Conservation (phyloP, 2,797 vertebrate genomes). For the Melanotaenia maccullochi region DNA sequence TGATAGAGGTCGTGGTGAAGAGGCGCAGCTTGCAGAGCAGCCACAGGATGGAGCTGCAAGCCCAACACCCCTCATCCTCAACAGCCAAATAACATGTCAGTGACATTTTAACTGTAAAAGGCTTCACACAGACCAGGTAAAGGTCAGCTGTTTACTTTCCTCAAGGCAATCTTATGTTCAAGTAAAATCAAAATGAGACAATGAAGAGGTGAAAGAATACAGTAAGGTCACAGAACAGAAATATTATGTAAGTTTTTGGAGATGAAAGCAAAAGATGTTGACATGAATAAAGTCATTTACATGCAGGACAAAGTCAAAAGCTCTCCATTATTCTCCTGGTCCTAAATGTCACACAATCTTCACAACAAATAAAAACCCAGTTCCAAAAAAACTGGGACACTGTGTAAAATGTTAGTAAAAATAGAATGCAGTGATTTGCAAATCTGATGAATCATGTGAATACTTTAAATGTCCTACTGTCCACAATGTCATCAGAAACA, state of each 20-base stretch:
- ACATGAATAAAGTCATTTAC: neutral
- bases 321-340: neutral
- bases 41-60: conserved; percentile 52
- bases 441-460: too few species aligned
- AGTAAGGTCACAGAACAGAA: neutral
- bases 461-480: too few species aligned
- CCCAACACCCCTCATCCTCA: neutral
- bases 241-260: neutral
- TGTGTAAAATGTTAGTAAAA: neutral
- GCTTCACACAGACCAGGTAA: neutral
- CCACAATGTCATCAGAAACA: too few species aligned
- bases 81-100: neutral
- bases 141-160: conserved; percentile 8
- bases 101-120: conserved; percentile 12
- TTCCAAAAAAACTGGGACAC: neutral
- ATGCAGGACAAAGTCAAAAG: neutral
- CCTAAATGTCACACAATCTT: too few species aligned
- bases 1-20: conserved; percentile 38
- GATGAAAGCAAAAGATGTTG: neutral
- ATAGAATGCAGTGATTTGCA: too few species aligned
- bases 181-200: neutral
- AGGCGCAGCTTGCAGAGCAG: conserved; percentile 20
- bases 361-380: neutral
- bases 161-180: neutral
- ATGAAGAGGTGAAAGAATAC: neutral